phyloP scores from a whole-genome alignment of 1,140 invertebrate species.

The Stegodyphus dumicola region DNA sequence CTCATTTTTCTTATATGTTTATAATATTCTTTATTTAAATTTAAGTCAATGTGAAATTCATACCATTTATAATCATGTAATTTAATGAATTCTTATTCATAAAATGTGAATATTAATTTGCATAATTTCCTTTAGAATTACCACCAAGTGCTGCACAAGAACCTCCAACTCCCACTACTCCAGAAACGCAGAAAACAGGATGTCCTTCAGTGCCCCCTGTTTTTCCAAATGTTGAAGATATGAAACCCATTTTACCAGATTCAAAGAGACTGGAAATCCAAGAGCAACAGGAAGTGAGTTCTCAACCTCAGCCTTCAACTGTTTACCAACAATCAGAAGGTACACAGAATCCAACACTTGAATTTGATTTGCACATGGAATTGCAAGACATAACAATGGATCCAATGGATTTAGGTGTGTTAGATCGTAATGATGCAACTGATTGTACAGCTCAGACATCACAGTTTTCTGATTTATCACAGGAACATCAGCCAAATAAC shows the following conservation, averaged over 20 bases:
- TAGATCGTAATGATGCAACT: conserved; percentile 13
- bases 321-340: background rate
- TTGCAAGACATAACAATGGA: conserved; percentile 41
- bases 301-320: background rate
- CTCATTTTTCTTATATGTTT: no score
- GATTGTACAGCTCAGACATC: conserved; percentile 3
- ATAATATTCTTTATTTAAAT: no score
- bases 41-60: no score
- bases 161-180: conserved; percentile 73
- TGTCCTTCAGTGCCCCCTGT: conserved; percentile 1
- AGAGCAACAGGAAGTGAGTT: conserved; percentile 2
- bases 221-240: conserved; percentile 17
- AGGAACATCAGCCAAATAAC: background rate
- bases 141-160: conserved; percentile 87
- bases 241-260: background rate
- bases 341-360: conserved; percentile 17
- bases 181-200: conserved; percentile 70
- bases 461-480: background rate
- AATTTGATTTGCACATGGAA: conserved; percentile 55
- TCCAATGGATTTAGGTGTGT: conserved; percentile 51
- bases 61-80: no score
- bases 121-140: conserved; percentile 73
- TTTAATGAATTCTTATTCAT: no score
- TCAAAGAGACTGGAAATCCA: background rate
- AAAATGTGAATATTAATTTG: no score